phyloP scores from a whole-genome alignment of 1,140 invertebrate genomes.

The Drosophila lowei region DNA sequence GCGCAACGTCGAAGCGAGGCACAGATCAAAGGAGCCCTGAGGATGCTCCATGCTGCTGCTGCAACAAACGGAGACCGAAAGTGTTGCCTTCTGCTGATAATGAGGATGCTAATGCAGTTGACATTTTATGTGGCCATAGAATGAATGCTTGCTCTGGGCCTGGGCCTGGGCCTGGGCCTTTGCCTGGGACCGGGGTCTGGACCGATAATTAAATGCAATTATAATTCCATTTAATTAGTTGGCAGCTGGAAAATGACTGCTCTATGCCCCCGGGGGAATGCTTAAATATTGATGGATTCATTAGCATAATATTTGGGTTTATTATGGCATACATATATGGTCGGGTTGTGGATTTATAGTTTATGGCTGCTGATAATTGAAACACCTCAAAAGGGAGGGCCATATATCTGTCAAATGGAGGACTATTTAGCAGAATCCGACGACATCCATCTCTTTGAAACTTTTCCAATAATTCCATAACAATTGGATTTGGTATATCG shows the following conservation, averaged over 20 bases:
- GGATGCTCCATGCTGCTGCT: conserved; percentile 3
- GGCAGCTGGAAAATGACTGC: conserved; percentile 40
- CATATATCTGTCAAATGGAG: conserved; percentile 16
- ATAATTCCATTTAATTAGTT: conserved; percentile 77
- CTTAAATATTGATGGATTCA: conserved; percentile 64
- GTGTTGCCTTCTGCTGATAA: conserved; percentile 60
- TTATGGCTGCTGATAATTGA: conserved; percentile 27
- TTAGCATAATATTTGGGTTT: conserved; percentile 62
- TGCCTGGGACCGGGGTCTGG: conserved; percentile 23
- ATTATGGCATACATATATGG: conserved; percentile 20
- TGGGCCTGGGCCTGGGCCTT: neutral
- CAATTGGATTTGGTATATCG: too few relatives aligned
- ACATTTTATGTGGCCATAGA: conserved; percentile 70
- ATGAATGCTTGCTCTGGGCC: conserved; percentile 7
- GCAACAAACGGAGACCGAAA: conserved; percentile 27
- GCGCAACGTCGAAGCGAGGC: conserved; percentile 44
- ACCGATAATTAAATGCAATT: conserved; percentile 68
- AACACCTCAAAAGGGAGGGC: conserved; percentile 15
- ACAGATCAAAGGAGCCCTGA: conserved; percentile 62
- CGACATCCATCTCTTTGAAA: too few relatives aligned
- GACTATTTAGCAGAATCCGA: conserved; percentile 1
- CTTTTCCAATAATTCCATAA: too few relatives aligned
- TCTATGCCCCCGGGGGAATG: conserved; percentile 32
- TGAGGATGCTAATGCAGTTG: conserved; percentile 77
- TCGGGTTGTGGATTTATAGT: conserved; percentile 31